These are phyloP conservation scores for Lepidochrysops patricia DNA, from an alignment of 2,888 invertebrate species.

Conservation along the genomic window DNA sequence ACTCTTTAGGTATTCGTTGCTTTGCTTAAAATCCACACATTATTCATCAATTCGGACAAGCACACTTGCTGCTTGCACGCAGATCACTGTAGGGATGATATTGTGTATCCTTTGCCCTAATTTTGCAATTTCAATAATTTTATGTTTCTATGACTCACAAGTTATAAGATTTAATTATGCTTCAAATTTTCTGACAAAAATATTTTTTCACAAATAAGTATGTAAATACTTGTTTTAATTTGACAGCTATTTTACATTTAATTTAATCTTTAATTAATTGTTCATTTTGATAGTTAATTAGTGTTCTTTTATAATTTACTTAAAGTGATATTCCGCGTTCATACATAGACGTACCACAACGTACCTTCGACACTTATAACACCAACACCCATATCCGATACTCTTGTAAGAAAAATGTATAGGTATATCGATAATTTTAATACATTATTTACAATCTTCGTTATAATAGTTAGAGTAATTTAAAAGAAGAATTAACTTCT, in stretches of 20 bases:
- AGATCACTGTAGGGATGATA: too few relatives aligned
- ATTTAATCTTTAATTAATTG: neutral
- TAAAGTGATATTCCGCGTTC: conserved; percentile 10
- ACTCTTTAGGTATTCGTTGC: neutral
- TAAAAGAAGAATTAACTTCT: neutral
- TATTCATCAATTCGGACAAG: neutral
- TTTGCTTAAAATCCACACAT: neutral
- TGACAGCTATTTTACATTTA: neutral
- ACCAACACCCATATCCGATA: conserved; percentile 11
- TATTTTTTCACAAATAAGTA: too few relatives aligned
- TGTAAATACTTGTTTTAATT: too few relatives aligned
- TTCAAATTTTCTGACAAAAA: neutral
- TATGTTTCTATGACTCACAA: too few relatives aligned
- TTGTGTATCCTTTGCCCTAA: too few relatives aligned
- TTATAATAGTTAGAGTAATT: conserved; percentile 16
- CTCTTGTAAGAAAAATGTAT: conserved; percentile 14
- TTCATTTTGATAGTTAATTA: neutral
- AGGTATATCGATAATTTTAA: conserved; percentile 14
- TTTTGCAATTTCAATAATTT: too few relatives aligned
- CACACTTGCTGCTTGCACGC: neutral
- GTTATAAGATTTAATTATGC: too few relatives aligned
- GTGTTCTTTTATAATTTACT: neutral
- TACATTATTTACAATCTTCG: conserved; percentile 15
- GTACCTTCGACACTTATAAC: conserved; percentile 11
- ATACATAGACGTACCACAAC: conserved; percentile 7